These are phyloP conservation scores for Thymallus thymallus DNA, from an alignment of 2,113 vertebrate genomes.

Conservation along the genomic window DNA sequence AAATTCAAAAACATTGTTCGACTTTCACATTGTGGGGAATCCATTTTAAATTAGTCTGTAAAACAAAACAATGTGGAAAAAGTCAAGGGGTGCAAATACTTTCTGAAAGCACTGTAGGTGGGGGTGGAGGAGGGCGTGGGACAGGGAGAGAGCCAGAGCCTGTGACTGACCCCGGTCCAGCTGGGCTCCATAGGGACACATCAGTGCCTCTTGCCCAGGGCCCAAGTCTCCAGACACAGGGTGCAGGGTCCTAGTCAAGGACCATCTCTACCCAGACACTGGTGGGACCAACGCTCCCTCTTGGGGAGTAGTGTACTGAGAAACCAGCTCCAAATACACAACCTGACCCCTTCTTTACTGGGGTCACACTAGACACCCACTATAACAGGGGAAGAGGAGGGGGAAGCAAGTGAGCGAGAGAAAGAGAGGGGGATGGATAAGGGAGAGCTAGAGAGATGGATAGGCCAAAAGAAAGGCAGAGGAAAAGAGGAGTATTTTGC, in stretches of 20 bases:
- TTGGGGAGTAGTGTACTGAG: not conserved
- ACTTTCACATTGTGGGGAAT: too few species aligned
- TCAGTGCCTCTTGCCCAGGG: slow-evolving; percentile 25
- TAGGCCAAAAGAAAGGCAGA: too few species aligned
- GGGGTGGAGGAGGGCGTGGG: slow-evolving; percentile 68
- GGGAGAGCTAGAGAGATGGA: too few species aligned
- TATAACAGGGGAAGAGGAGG: too few species aligned
- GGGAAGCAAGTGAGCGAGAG: too few species aligned
- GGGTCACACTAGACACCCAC: not conserved
- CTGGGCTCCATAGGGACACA: slow-evolving; percentile 58
- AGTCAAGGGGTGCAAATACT: too few species aligned
- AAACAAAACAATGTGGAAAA: too few species aligned
- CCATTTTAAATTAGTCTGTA: too few species aligned
- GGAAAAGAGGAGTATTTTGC: too few species aligned
- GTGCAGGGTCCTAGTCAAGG: slow-evolving; percentile 1
- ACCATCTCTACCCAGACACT: slow-evolving; percentile 35
- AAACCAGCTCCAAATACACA: slow-evolving; percentile 23
- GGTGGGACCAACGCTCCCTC: not conserved
- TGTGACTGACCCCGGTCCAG: slow-evolving; percentile 52
- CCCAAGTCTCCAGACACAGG: slow-evolving; percentile 16
- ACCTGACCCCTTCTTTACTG: not conserved
- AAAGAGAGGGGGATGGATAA: too few species aligned
- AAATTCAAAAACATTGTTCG: too few species aligned
- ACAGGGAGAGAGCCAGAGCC: slow-evolving; percentile 54
- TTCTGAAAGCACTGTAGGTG: too few species aligned